Evolutionary conservation across 2,888 invertebrate genomes (phyloP), one percentile per base, ranked within the genome.

Genomic region (Ormyrus pomaceus): DNA sequence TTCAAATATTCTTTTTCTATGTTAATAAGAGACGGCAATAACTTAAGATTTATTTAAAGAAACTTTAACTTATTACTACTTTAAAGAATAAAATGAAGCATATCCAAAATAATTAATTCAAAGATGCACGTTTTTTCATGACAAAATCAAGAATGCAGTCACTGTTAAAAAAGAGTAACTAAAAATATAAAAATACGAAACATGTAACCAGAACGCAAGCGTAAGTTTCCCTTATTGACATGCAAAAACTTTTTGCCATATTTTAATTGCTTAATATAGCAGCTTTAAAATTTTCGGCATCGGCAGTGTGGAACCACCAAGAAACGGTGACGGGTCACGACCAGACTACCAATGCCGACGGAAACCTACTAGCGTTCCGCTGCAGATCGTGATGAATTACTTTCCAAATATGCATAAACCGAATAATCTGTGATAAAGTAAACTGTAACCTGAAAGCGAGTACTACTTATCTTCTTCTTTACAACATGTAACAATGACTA

Each of bases 261-360:
- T 66, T 66, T 53, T 62, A 11, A 48, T 64, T n/a, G 6, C 8
- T 8, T 13, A 46, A 64, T 50, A 8, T 51, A 83, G 83, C 82
- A 85, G 34, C 88, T 89, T 34, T 34, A 34, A 34, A 34, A 34
- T 4, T 34, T 34, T 4, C 86, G 88, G 88, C 89, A 85, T 88
- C 88, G 55, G 7, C 34, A 61, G 56, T 53, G 88, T 89, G 83
- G 88, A 90, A 85, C 90, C 90, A 86, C 56, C 92, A 92, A 82
- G 94, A 94, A 94, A 94, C 80, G 92, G 92, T 72, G 93, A 93
- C 74, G 94, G 94, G 58, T 93, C 94, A 91, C 94, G 94, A 92
- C 94, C 94, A 87, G 94, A 94, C 68, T 92, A 92, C 84, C 91
- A 91, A 88, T 92, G 92, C 82, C 92, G 92, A 84, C 91, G 91